These are phyloP conservation scores for Ceryle rudis DNA, from an alignment of 2,797 vertebrate genomes.

Conservation along the genomic window DNA sequence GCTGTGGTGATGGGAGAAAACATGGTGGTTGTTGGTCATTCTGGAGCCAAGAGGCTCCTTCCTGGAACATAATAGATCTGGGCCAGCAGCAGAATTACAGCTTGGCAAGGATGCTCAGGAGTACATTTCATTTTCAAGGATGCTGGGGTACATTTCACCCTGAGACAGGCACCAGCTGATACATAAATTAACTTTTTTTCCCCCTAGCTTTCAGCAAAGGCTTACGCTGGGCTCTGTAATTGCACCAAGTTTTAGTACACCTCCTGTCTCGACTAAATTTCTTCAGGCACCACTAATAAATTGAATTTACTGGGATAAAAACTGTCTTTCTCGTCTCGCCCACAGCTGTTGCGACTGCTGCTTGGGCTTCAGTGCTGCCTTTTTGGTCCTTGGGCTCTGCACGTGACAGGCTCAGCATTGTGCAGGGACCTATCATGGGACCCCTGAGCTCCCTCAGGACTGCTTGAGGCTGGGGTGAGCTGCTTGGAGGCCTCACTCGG, in stretches of 20 bases:
- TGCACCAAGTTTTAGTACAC: neutral
- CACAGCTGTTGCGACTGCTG: neutral
- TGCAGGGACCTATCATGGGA: neutral
- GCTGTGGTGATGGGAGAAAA: neutral
- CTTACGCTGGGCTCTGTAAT: neutral
- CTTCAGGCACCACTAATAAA: neutral
- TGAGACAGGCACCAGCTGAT: neutral
- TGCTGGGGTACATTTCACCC: neutral
- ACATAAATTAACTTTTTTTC: neutral
- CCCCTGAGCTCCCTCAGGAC: too few species aligned
- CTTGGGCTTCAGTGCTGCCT: neutral
- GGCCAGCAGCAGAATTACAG: neutral
- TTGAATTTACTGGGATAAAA: neutral
- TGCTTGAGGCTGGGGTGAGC: accelerated
- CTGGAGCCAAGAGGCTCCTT: neutral
- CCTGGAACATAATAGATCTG: neutral
- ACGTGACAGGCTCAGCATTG: neutral
- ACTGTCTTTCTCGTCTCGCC: neutral
- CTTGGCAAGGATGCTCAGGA: neutral
- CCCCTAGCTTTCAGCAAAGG: neutral
- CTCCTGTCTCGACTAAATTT: neutral
- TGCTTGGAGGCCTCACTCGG: neutral
- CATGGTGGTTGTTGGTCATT: accelerated
- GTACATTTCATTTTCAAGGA: neutral
- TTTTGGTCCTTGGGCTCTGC: neutral